phyloP scores from a whole-genome alignment of 2,113 vertebrate genomes.

The Grantiella picta region DNA sequence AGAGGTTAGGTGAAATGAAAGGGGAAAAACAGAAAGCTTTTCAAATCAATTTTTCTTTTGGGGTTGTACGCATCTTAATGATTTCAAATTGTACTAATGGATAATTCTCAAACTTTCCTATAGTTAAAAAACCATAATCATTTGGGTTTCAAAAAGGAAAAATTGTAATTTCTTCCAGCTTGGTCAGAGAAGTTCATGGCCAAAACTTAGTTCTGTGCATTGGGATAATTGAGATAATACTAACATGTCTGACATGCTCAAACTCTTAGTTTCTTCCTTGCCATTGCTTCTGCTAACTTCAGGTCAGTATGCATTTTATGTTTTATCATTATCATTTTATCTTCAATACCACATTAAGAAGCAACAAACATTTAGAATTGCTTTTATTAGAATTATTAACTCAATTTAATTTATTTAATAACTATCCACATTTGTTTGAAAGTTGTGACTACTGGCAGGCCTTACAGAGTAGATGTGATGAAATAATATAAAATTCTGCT shows the following conservation, averaged over 20 bases:
- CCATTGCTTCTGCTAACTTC: neutral
- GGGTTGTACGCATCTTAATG: fast-evolving
- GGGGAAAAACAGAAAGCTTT: neutral
- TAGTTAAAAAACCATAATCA: neutral
- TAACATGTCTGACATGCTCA: neutral
- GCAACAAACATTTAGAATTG: neutral
- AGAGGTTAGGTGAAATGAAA: neutral
- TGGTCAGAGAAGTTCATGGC: neutral
- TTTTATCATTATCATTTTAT: neutral
- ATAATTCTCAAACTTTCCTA: neutral
- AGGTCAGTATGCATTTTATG: neutral
- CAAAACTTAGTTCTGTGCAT: neutral
- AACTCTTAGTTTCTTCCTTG: neutral
- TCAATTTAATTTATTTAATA: neutral
- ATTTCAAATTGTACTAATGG: neutral
- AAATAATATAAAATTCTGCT: neutral
- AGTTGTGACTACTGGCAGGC: neutral
- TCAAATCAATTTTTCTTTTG: neutral
- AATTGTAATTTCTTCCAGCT: neutral
- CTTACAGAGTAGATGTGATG: neutral
- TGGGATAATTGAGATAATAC: neutral
- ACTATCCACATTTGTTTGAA: neutral
- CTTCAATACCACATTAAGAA: neutral
- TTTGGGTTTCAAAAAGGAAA: neutral
- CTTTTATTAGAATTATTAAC: neutral